Evolutionary conservation across 2,888 invertebrate species (phyloP), one percentile per base, ranked within the genome.

Genomic region (Rosalia funebris): DNA sequence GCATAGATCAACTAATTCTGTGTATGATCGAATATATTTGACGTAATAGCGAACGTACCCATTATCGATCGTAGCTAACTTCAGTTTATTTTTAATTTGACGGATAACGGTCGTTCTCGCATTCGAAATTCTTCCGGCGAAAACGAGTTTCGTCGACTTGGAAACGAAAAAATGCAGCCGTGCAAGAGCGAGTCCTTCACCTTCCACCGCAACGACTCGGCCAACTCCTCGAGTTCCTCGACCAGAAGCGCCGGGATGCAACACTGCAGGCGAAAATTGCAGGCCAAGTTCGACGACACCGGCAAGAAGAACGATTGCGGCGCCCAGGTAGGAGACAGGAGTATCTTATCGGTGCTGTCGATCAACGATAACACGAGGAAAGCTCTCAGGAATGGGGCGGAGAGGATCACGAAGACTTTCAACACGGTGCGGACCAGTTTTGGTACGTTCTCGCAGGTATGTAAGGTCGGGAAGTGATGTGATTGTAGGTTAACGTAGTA

Each of bases 371-470:
- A 73, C 55, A 88, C 89, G 5, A 84, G 88, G 63, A 86, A 85
- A 72, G 88, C 85, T 39, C 79, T 90, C 45, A 84, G 89, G 70
- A 87, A 85, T 44, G 87, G 90, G 20, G 89, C 89, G 9, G 89
- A 89, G 65, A 88, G 87, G 77, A 84, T 90, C 62, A 84, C 88
- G 1, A 87, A 84, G 77, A 89, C 89, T 0, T 86, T 90, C 69
- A 86, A 86, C 60, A 87, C 84, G 63, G 87, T 90, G 15, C 82
- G 87, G 69, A 87, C 87, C 57, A 87, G 87, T 12, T 85, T 90
- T 63, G 89, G 89, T 10, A 87, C 86, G 59, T 82, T 89, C 63
- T 87, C 90, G 44, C 90, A 90, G 85, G 90, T 89, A 71, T n/a
- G 11, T 34, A n/a, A n/a, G 11, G 10, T 11, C 11, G 7, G 2